Percentiles rank a stretch among this genome's conserved stretches.
phyloP scores from a whole-genome alignment of 2,888 invertebrate genomes.

The Ennomos fuscantarius region DNA sequence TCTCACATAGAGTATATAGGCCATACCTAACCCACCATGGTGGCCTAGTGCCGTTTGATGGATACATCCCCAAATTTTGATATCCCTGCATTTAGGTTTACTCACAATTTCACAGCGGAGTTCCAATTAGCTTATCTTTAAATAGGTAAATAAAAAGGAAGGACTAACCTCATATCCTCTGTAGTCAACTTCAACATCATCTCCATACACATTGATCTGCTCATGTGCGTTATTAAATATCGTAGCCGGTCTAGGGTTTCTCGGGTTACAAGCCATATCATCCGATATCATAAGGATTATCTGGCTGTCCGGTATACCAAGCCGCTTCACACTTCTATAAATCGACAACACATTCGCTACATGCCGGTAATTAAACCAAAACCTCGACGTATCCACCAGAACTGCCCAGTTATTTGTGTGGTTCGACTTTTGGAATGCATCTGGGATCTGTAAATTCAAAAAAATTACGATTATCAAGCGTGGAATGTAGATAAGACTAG shows the following conservation, averaged over 20 bases:
- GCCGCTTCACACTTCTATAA: constrained; percentile 98
- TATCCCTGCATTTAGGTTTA: too few relatives aligned
- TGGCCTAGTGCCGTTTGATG: too few relatives aligned
- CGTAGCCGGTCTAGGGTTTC: constrained; percentile 98
- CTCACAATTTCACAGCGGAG: too few relatives aligned
- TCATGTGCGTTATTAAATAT: constrained; percentile 99
- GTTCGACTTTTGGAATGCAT: constrained; percentile 85
- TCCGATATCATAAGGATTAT: constrained; percentile 99
- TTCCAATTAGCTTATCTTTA: too few relatives aligned
- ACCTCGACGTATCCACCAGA: constrained; percentile 98
- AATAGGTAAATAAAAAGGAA: too few relatives aligned
- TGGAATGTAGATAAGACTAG: not conserved
- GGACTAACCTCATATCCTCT: constrained; percentile 92
- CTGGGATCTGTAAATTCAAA: constrained; percentile 70
- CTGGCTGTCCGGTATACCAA: constrained; percentile 99
- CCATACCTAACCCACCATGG: too few relatives aligned
- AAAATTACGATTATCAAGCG: not conserved
- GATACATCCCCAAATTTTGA: too few relatives aligned
- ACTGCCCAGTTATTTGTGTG: constrained; percentile 99
- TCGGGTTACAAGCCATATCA: constrained; percentile 99
- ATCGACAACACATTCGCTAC: constrained; percentile 99
- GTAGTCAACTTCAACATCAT: constrained; percentile 99
- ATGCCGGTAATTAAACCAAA: constrained; percentile 99
- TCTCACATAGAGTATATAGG: too few relatives aligned
- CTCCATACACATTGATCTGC: constrained; percentile 99